phyloP scores from a whole-genome alignment of 2,113 vertebrate genomes.

The Anarhynchus alexandrinus region DNA sequence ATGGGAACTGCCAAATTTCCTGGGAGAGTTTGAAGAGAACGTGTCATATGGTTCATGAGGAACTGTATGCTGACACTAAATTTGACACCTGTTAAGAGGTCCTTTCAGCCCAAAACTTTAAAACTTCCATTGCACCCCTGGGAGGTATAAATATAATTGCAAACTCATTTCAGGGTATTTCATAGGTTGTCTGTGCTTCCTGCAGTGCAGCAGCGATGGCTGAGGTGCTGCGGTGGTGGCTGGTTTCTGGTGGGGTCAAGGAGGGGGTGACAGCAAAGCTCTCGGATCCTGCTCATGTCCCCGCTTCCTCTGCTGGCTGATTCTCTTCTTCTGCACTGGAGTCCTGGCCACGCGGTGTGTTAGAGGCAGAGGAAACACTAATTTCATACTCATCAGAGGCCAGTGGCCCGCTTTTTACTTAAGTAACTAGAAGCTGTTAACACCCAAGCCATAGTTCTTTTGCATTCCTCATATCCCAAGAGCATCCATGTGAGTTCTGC shows the following conservation, averaged over 20 bases:
- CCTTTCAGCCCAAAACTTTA: conserved; percentile 12
- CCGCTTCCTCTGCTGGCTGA: neutral
- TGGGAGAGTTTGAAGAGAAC: conserved; percentile 8
- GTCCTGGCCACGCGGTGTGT: rapidly evolving
- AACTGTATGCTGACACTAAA: neutral
- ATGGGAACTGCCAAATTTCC: neutral
- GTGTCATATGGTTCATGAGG: neutral
- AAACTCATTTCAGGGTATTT: neutral
- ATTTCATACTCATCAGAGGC: neutral
- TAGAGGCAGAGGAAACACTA: neutral
- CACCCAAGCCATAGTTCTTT: neutral
- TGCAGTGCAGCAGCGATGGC: neutral
- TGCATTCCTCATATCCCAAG: neutral
- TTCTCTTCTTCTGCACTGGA: neutral
- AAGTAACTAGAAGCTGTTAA: neutral
- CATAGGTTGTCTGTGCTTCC: neutral
- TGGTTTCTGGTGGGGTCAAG: neutral
- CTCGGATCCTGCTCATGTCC: neutral
- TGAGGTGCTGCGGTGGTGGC: neutral
- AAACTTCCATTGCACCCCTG: neutral
- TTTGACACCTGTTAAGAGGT: conserved; percentile 1
- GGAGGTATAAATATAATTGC: conserved; percentile 13
- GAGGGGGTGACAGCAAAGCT: neutral
- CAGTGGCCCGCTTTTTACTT: neutral
- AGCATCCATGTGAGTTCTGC: neutral